phyloP scores from a whole-genome alignment of 2,797 vertebrate species.

The Cebuella pygmaea region DNA sequence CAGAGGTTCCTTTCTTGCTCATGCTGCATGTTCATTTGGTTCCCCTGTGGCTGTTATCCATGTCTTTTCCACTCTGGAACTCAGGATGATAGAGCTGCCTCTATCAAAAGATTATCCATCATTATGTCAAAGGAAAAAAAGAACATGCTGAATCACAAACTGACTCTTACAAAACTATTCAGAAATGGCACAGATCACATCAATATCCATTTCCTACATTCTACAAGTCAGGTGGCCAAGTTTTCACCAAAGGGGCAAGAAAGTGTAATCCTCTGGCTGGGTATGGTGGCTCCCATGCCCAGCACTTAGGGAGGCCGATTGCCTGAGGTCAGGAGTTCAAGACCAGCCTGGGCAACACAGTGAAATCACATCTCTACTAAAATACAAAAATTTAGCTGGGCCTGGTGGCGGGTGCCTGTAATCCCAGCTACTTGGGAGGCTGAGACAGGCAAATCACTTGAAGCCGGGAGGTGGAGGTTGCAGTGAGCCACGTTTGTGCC shows the following conservation, averaged over 20 bases:
- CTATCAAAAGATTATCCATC: background rate
- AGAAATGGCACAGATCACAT: background rate
- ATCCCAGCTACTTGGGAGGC: too few species aligned
- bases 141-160: background rate
- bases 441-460: too few species aligned
- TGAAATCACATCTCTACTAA: too few species aligned
- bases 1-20: background rate
- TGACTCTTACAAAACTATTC: background rate
- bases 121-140: background rate
- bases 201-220: background rate
- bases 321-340: too few species aligned
- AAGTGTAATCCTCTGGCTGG: background rate
- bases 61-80: background rate
- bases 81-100: background rate
- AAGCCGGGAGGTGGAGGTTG: too few species aligned
- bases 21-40: background rate
- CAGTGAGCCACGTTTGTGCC: too few species aligned
- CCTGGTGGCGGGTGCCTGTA: too few species aligned
- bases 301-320: too few species aligned
- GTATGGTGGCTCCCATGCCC: too few species aligned
- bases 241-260: background rate
- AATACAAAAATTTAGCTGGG: too few species aligned
- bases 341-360: too few species aligned
- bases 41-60: background rate
- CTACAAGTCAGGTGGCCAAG: background rate